Evolutionary conservation across 2,888 invertebrate species (phyloP), one percentile per base, ranked within the genome.

Genomic region (Lepidochrysops patricia): DNA sequence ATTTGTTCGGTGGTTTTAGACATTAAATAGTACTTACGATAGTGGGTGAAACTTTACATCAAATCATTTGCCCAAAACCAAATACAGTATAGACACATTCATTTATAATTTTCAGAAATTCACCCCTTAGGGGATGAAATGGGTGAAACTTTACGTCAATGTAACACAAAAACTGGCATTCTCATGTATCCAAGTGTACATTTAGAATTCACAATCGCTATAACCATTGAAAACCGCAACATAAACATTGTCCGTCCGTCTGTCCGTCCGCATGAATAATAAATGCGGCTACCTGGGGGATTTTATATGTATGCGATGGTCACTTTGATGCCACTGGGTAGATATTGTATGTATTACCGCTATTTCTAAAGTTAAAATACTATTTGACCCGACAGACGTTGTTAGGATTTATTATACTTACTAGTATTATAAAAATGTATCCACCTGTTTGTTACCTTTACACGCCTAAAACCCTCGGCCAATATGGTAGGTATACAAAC

Each of bases 1-100:
- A 29, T 52, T 34, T 58, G 26, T 56, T 52, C 29, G 19, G 50
- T 61, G 60, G 60, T 54, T 29, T 54, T 54, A 19, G 54, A 29
- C 32, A 32, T 29, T 15, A 15, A 15, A 15, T 1, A 26, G 12
- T 13, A 35, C 2, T 37, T 12, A 13, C 15, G n/a, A 37, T 37
- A 37, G n/a, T n/a, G n/a, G n/a, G n/a, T n/a, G n/a, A n/a, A n/a
- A n/a, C n/a, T n/a, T n/a, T n/a, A n/a, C n/a, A n/a, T n/a, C n/a
- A n/a, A n/a, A n/a, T n/a, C n/a, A n/a, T n/a, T n/a, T n/a, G n/a
- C n/a, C n/a, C n/a, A 12, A n/a, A 4, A n/a, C 1, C 0, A n/a
- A n/a, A 35, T 34, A 9, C n/a, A 0, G 13, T 5, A 35, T 35
- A n/a, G 35, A n/a, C 1, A n/a, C 35, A 4, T 2, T 4, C 15